Evolutionary conservation across 2,797 vertebrate genomes (phyloP).

Genomic region (Hoplostethus atlanticus): DNA sequence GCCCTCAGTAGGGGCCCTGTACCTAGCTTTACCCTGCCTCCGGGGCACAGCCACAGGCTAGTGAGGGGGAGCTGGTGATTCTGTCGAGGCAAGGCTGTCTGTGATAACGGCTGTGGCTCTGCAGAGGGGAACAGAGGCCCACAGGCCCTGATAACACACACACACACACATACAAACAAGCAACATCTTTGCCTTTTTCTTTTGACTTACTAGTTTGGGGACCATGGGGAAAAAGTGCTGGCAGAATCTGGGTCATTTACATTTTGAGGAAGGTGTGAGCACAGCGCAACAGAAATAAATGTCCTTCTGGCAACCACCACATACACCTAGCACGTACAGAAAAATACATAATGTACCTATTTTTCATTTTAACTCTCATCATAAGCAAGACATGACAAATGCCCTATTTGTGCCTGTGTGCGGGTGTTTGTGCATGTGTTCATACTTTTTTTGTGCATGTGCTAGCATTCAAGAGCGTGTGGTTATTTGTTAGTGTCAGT

Average conservation of each 20-base stretch:
- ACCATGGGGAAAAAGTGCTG: slow-evolving; percentile 46
- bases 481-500: slow-evolving; percentile 40
- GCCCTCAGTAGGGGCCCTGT: slow-evolving; percentile 55
- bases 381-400: slow-evolving; percentile 62
- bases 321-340: slow-evolving; percentile 45
- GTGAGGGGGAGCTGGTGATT: slow-evolving; percentile 39
- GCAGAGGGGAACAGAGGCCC: slow-evolving; percentile 65
- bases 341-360: slow-evolving; percentile 57
- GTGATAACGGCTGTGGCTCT: slow-evolving; percentile 63
- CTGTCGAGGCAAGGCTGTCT: slow-evolving; percentile 56
- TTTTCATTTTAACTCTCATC: slow-evolving; percentile 68
- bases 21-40: slow-evolving; percentile 41
- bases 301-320: slow-evolving; percentile 59
- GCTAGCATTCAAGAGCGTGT: slow-evolving; percentile 3
- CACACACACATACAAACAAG: slow-evolving; percentile 60
- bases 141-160: slow-evolving; percentile 66
- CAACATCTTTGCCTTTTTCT: slow-evolving; percentile 57
- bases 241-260: slow-evolving; percentile 79
- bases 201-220: slow-evolving; percentile 66
- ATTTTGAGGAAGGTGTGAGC: slow-evolving; percentile 71
- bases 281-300: slow-evolving; percentile 65
- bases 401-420: slow-evolving; percentile 4
- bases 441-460: slow-evolving; percentile 12
- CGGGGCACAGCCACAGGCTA: slow-evolving; percentile 56
- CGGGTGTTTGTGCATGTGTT: slow-evolving; percentile 34